Base-by-base conservation (phyloP, 2,113 vertebrate genomes). In the Formicarius rufipectus region DNA sequence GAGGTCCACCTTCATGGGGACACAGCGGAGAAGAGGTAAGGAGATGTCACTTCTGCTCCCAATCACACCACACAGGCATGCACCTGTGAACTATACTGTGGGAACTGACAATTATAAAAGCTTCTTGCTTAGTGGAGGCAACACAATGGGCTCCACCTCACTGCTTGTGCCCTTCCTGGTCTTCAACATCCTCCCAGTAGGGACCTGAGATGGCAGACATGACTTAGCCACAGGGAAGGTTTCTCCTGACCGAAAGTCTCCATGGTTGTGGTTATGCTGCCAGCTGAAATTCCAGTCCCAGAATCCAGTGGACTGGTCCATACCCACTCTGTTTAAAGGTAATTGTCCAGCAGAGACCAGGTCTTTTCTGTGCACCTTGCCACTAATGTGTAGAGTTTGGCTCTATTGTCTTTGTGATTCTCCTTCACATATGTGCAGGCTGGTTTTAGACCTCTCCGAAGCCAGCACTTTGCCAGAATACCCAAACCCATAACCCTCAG, bases 31-130 rank as follows among this genome's bases (percentile, higher is more conserved):
- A 14, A 80, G 73, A 78, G 24, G 13, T n/a, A 55, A 72, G 30
- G 27, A 49, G 16, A 62, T 19, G 33, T 16, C 37, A 30, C 35
- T 56, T 73, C 35, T 85, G 9, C 40, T 83, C 39, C 62, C n/a
- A 20, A 3, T 23, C 21, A 4, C 0, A 2, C 11, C 62, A 35
- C 35, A 27, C 19, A 37, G 59, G 60, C 19, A 49, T 0, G 0
- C 25, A 31, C 35, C 37, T 81, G 42, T 0, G 2, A 73, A 76
- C 25, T 67, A 10, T 33, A 14, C 3, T 3, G 33, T 47, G 35
- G 60, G 56, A 77, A 37, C 2, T 12, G n/a, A 6, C 4, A 27
- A 50, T 37, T 35, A 37, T 27, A n/a, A 33, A 85, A 82, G 8
- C 8, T 74, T 87, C 47, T 55, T 59, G 7, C 13, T 64, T 37